Base-by-base conservation (phyloP, 2,888 invertebrate species). In the Sphaerophoria rueppellii region DNA sequence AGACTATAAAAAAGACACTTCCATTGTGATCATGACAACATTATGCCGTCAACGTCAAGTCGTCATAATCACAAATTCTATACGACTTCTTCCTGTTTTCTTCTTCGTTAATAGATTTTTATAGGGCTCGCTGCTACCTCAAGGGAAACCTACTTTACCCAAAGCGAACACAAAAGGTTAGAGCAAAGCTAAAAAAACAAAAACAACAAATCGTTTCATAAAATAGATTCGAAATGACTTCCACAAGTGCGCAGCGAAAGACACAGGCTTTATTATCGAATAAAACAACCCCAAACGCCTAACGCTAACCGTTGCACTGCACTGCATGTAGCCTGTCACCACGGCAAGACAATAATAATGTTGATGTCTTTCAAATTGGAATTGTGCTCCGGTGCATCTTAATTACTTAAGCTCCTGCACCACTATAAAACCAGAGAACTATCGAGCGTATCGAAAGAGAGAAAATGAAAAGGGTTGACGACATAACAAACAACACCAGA, bases 381-480 rank as follows among this genome's bases (percentile, higher is more conserved):
- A 86, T 82, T 74, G 82, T 86, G 86, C 86, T 86, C 77, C 77
- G 86, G 82, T 86, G 86, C 81, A 86, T 86, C 86, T 86, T 86
- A 86, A 86, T 86, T 82, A 82, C 78, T 78, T n/a, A n/a, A n/a
- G 71, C 40, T 70, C 55, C 69, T 63, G 67, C 24, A 37, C 50
- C 5, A 6, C 48, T 35, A 40, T n/a, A n/a, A n/a, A n/a, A n/a
- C n/a, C n/a, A n/a, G n/a, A n/a, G n/a, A n/a, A n/a, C n/a, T n/a
- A n/a, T n/a, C n/a, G n/a, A n/a, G 58, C 60, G 14, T 7, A 54
- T 35, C 48, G 58, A 9, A 12, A 35, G 35, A 61, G 46, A 78
- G 73, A 55, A 57, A 65, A 57, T 24, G 35, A 48, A 78, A 73
- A 52, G 58, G 9, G 34, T 40, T 50, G 9, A 37, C 32, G 54